Conservation (phyloP, 2,888 invertebrate genomes). For the Eilema depressum region DNA sequence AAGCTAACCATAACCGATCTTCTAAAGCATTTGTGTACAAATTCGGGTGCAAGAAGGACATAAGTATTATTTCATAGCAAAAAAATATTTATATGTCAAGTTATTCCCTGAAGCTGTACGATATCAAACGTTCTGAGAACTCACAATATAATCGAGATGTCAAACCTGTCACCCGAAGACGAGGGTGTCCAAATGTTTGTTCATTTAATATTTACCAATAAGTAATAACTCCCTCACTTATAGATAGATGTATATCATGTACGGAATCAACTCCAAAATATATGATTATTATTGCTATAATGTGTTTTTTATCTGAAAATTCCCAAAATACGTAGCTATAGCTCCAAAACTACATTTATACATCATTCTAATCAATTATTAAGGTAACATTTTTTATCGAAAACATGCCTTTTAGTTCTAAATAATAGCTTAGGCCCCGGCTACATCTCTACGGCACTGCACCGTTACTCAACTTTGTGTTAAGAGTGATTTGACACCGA, state of each 20-base stretch:
- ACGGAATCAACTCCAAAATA: not conserved
- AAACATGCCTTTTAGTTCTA: too few relatives aligned
- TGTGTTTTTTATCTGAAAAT: not conserved
- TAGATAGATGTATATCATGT: not conserved
- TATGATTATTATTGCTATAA: not conserved
- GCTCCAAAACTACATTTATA: not conserved
- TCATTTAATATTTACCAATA: not conserved
- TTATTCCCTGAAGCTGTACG: not conserved
- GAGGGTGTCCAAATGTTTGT: slow-evolving; percentile 2
- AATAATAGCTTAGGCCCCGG: not conserved
- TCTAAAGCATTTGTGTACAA: not conserved
- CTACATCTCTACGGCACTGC: too few relatives aligned
- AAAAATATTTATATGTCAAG: not conserved
- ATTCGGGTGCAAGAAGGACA: not conserved
- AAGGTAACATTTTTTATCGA: too few relatives aligned
- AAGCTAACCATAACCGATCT: not conserved
- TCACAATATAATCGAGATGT: slow-evolving; percentile 3
- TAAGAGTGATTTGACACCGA: too few relatives aligned
- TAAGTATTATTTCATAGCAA: not conserved
- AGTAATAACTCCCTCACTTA: not conserved
- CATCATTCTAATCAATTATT: not conserved
- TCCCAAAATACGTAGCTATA: not conserved
- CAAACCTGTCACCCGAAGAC: slow-evolving; percentile 1
- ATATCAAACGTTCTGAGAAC: not conserved
- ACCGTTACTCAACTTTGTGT: too few relatives aligned